Evolutionary conservation across 1,140 invertebrate species (phyloP).

Genomic region (Triops longicaudatus): DNA sequence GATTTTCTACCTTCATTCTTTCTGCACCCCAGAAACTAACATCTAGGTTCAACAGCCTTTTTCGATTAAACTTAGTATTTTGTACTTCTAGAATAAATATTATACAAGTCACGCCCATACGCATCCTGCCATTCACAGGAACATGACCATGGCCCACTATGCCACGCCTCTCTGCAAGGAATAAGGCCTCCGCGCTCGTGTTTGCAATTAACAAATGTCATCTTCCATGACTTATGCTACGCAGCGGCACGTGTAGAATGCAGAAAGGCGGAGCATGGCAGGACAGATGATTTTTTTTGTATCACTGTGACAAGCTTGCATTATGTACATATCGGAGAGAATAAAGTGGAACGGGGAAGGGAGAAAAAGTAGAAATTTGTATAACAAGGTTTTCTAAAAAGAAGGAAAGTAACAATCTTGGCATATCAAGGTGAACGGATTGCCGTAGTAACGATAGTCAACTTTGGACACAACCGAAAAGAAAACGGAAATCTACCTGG

Average conservation of each 20-base stretch:
- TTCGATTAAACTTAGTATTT: neutral
- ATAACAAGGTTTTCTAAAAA: neutral
- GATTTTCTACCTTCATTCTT: neutral
- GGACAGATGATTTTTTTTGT: neutral
- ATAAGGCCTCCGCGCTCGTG: neutral
- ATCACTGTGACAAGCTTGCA: neutral
- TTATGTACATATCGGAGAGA: neutral
- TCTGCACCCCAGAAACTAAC: neutral
- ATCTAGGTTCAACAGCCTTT: neutral
- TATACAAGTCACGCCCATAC: neutral
- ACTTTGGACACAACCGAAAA: neutral
- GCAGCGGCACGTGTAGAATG: neutral
- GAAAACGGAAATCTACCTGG: neutral
- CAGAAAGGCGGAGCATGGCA: neutral
- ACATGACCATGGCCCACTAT: neutral
- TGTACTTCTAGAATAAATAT: constrained; percentile 13
- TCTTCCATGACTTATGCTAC: neutral
- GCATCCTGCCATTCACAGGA: neutral
- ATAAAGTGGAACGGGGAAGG: neutral
- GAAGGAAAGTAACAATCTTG: neutral
- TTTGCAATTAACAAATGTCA: neutral
- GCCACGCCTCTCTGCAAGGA: neutral
- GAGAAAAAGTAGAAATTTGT: neutral
- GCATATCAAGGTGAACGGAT: constrained; percentile 1
- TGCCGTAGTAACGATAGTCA: neutral